phyloP scores from a whole-genome alignment of 2,113 vertebrate genomes.

The Ochotona princeps region DNA sequence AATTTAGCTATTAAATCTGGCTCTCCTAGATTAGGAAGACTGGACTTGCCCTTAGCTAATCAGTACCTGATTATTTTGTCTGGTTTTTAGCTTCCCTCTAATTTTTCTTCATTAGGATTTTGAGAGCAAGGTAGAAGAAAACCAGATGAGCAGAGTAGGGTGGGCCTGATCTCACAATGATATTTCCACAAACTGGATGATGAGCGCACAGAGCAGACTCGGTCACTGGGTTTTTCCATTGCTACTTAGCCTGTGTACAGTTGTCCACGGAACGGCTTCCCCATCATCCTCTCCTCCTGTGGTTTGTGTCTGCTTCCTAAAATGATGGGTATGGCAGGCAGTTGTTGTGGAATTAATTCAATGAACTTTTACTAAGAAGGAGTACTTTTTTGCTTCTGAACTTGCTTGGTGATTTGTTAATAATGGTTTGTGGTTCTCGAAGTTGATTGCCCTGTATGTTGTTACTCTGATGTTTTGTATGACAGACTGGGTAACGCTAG shows the following conservation, averaged over 20 bases:
- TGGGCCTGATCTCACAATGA: background rate
- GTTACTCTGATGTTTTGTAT: background rate
- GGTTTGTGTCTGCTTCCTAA: background rate
- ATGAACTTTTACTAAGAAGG: constrained; percentile 16
- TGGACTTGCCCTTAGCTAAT: background rate
- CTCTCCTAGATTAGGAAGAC: background rate
- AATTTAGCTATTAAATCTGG: background rate
- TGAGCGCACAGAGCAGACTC: background rate
- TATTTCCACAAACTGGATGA: background rate
- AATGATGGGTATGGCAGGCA: background rate
- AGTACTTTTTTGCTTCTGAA: background rate
- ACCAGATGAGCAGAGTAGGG: background rate
- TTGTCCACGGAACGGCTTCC: background rate
- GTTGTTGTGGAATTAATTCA: constrained; percentile 38
- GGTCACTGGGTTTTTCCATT: background rate
- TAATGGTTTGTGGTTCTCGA: constrained; percentile 9
- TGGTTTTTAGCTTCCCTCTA: background rate
- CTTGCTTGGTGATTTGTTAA: background rate
- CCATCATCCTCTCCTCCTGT: background rate
- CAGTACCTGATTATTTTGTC: background rate
- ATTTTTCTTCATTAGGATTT: background rate
- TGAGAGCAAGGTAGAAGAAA: constrained; percentile 3
- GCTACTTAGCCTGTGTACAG: background rate
- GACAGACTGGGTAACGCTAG: background rate
- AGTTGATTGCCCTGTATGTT: background rate